These are phyloP conservation scores for Siniperca knerii DNA, from an alignment of 2,113 vertebrate species.

Conservation along the genomic window DNA sequence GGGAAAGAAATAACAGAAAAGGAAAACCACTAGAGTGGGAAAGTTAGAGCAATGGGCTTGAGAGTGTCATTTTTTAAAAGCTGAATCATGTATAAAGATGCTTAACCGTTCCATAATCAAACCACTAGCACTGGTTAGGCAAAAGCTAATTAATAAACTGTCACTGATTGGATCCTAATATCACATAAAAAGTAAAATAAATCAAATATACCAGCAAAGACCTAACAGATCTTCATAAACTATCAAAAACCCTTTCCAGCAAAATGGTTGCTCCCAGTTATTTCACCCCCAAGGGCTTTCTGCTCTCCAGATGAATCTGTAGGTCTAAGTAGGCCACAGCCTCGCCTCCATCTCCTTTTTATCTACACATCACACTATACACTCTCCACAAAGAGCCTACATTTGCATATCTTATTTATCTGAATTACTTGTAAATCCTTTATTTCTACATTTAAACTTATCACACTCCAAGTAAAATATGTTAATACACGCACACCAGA, in stretches of 20 bases:
- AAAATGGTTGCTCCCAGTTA: slow-evolving; percentile 45
- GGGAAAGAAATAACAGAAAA: neutral
- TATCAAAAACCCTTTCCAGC: slow-evolving; percentile 38
- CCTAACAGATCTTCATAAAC: slow-evolving; percentile 15
- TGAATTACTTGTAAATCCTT: neutral
- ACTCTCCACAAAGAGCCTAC: neutral
- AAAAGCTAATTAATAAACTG: neutral
- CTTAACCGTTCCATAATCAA: neutral
- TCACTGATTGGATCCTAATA: neutral
- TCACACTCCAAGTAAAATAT: neutral
- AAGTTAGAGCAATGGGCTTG: neutral
- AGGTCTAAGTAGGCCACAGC: slow-evolving; percentile 72
- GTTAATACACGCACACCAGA: neutral
- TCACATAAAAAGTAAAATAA: neutral
- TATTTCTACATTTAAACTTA: neutral
- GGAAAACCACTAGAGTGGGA: neutral
- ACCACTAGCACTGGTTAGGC: neutral
- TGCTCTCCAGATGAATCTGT: slow-evolving; percentile 64
- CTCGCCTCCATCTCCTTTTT: slow-evolving; percentile 28
- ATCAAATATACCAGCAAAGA: neutral
- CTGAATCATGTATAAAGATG: neutral
- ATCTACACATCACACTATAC: slow-evolving; percentile 23
- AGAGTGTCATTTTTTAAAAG: neutral
- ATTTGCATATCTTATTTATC: neutral
- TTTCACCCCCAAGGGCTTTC: slow-evolving; percentile 38